These are phyloP conservation scores for Stegophylla sp. DNA, from an alignment of 2,888 invertebrate genomes.

Conservation along the genomic window DNA sequence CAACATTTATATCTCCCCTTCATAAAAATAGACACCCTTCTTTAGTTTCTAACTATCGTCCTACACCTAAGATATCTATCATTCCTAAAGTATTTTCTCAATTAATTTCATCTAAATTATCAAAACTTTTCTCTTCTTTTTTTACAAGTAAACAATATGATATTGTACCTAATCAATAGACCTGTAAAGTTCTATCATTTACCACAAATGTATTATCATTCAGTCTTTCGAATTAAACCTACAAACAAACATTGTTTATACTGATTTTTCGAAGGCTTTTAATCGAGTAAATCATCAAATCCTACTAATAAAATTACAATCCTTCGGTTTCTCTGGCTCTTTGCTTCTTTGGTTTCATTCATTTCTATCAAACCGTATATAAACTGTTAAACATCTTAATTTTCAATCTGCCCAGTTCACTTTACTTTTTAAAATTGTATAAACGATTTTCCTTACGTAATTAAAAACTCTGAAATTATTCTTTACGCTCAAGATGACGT, in stretches of 20 bases:
- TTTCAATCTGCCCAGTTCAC: neutral
- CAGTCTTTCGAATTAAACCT: neutral
- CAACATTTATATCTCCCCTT: constrained; percentile 1
- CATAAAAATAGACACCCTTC: constrained; percentile 5
- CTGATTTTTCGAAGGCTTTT: neutral
- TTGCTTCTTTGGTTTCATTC: constrained; percentile 12
- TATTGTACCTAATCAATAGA: neutral
- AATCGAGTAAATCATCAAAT: constrained; percentile 1
- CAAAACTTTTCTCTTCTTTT: neutral
- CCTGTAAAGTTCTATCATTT: neutral
- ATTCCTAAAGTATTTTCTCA: constrained; percentile 2
- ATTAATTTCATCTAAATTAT: constrained; percentile 11
- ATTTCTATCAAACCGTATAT: neutral
- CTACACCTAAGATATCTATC: constrained; percentile 6
- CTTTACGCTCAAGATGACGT: too few relatives aligned
- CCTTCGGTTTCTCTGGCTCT: constrained; percentile 4
- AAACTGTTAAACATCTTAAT: constrained; percentile 23
- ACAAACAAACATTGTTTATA: neutral
- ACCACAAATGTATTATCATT: neutral
- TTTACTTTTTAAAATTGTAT: constrained; percentile 19
- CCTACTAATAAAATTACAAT: neutral
- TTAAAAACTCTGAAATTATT: neutral
- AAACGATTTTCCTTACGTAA: neutral
- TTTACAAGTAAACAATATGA: constrained; percentile 16
- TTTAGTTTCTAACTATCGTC: constrained; percentile 2